Base-by-base conservation (phyloP, 2,797 vertebrate genomes). In the Xenentodon cancila region DNA sequence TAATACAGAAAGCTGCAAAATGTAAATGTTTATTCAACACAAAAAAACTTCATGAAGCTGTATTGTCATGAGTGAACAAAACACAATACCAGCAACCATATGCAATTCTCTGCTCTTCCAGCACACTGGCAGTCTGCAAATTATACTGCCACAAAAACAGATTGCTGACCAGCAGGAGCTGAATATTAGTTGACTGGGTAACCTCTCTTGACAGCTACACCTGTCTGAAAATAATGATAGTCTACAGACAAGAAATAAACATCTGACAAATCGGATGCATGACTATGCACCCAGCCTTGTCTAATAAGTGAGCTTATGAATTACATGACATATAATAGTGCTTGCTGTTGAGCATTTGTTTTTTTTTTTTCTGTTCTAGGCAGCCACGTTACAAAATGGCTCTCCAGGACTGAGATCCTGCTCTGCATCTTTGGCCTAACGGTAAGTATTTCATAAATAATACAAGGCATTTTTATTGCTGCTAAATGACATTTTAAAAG, bases 111-210 rank as follows among this genome's bases (percentile, higher is more conserved):
- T 43, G 53, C 48, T 47, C 18, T 42, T 73, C 52, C 20, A 27
- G 30, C 18, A 59, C 32, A 11, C 46, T 59, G 21, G 30, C 40
- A 49, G 4, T 17, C 22, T 48, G 21, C 48, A 49, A 21, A 49
- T 15, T 25, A 27, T 34, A 18, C 18, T 20, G 32, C n/a, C 46
- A 53, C 25, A 25, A 48, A 53, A 68, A 59, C 64, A 75, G 61
- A 62, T 49, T 59, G 49, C 19, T 62, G 57, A 54, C 42, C 50
- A 64, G 68, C 55, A 50, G 55, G 59, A 44, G 49, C 25, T 37
- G 47, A 59, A 60, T 32, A 51, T 60, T 54, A 57, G 42, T n/a
- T 68, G 71, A 58, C 62, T 55, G 18, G 19, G 17, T 18, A 22
- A 56, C 22, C 7, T 51, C 42, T 44, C 21, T 15, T 51, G 13